These are phyloP conservation scores for Podiceps cristatus DNA, from an alignment of 2,113 vertebrate genomes.

Conservation along the genomic window DNA sequence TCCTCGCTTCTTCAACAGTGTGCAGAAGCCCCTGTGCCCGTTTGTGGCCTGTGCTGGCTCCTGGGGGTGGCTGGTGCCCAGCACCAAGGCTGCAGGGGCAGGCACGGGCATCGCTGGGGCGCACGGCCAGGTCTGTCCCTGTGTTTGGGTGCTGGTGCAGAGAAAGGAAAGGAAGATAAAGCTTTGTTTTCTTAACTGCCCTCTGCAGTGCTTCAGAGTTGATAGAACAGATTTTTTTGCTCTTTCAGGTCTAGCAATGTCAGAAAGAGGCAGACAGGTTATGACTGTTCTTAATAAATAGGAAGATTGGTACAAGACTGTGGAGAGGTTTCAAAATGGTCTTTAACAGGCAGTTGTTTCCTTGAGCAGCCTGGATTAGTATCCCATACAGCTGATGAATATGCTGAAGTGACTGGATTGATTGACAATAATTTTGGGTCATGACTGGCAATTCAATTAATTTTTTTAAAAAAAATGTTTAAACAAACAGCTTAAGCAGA, in stretches of 20 bases:
- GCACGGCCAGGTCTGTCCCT: background rate
- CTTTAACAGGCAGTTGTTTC: background rate
- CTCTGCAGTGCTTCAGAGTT: background rate
- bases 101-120: background rate
- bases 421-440: background rate
- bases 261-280: background rate
- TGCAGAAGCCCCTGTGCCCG: fast-evolving
- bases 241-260: background rate
- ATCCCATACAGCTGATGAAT: background rate
- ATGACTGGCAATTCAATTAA: background rate
- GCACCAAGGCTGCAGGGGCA: background rate
- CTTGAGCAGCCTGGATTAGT: background rate
- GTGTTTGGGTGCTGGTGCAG: background rate
- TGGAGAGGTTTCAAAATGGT: background rate
- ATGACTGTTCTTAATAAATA: background rate
- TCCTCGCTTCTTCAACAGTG: fast-evolving
- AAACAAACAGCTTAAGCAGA: background rate
- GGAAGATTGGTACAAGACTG: background rate
- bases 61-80: background rate
- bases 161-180: background rate
- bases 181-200: background rate
- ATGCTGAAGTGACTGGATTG: background rate
- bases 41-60: fast-evolving
- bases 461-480: background rate
- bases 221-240: background rate